Conservation (phyloP, 2,797 vertebrate species). For the Valencia hispanica region DNA sequence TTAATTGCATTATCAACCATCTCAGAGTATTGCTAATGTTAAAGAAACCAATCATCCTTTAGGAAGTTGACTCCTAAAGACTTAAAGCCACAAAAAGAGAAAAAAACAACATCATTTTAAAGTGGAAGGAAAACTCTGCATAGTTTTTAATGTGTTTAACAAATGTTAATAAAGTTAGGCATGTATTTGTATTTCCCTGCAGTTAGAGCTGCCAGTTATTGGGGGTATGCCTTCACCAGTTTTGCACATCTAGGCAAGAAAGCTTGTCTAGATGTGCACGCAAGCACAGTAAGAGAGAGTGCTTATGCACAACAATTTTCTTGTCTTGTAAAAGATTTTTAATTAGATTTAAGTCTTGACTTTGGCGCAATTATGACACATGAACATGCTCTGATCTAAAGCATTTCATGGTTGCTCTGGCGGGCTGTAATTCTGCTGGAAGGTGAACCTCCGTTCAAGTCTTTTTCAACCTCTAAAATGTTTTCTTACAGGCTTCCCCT, state of each 20-base stretch:
- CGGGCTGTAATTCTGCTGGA: neutral
- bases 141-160: neutral
- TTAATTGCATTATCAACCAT: constrained; percentile 18
- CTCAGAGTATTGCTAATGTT: constrained; percentile 10
- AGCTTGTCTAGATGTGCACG: too few relatives aligned
- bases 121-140: neutral
- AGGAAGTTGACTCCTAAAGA: neutral
- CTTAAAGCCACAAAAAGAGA: neutral
- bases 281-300: neutral
- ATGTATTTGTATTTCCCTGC: neutral
- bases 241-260: too few relatives aligned
- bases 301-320: neutral
- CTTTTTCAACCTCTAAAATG: neutral
- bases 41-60: neutral
- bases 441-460: neutral
- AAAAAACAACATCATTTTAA: neutral
- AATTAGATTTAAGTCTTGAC: neutral
- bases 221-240: too few relatives aligned
- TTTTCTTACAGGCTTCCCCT: neutral
- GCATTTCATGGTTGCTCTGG: neutral
- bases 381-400: neutral
- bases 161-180: neutral
- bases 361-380: neutral
- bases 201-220: neutral
- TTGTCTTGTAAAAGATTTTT: neutral